Conservation (phyloP, 2,888 invertebrate genomes). For the Tubulanus polymorphus region DNA sequence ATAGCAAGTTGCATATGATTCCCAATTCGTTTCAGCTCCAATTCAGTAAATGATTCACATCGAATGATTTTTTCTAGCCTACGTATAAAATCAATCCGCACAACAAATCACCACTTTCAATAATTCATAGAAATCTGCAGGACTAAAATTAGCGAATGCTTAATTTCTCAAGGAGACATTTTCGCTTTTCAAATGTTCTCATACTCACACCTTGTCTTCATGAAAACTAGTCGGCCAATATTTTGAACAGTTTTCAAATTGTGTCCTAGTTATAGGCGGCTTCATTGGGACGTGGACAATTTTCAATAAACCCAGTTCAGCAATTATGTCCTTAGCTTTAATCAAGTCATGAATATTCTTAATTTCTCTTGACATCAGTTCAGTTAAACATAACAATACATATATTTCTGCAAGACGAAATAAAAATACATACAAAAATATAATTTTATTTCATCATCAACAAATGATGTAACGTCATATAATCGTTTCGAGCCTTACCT, state of each 20-base stretch:
- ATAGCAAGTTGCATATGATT: too few species aligned
- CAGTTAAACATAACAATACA: conserved; percentile 4
- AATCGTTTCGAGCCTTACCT: conserved; percentile 13
- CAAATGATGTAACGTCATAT: too few species aligned
- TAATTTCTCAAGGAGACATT: too few species aligned
- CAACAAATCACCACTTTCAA: too few species aligned
- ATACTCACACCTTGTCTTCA: conserved; percentile 46
- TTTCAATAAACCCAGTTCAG: conserved; percentile 25
- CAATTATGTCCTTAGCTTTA: not conserved
- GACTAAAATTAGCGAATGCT: too few species aligned
- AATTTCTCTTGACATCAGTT: conserved; percentile 3
- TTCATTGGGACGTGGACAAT: conserved; percentile 32
- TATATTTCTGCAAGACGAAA: not conserved
- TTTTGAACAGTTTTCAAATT: conserved; percentile 32
- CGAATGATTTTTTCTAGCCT: too few species aligned
- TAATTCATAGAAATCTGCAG: too few species aligned
- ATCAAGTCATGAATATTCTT: not conserved
- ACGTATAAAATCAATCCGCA: too few species aligned
- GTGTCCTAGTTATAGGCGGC: conserved; percentile 37
- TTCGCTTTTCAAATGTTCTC: too few species aligned
- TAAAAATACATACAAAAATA: not conserved
- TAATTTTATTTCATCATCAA: not conserved
- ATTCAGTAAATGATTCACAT: conserved; percentile 24
- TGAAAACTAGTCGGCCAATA: conserved; percentile 51
- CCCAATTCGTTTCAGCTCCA: conserved; percentile 21